phyloP scores from a whole-genome alignment of 2,888 invertebrate genomes.

The Nomada ferruginata region DNA sequence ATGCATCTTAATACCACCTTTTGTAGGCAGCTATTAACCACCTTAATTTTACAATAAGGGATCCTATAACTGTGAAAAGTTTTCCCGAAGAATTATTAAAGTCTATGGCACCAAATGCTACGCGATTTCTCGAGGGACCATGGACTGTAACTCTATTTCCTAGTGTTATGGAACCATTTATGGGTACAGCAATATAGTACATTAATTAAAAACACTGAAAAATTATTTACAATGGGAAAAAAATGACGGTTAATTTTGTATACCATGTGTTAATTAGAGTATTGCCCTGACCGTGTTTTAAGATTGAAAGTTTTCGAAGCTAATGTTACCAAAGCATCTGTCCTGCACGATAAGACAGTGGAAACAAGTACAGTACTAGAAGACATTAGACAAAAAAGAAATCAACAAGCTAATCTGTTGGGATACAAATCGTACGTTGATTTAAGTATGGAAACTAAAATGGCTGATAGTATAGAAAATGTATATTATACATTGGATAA shows the following conservation, averaged over 20 bases:
- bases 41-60: slow-evolving; percentile 87
- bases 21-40: slow-evolving; percentile 43
- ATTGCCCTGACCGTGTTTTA: slow-evolving; percentile 91
- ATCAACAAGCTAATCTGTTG: slow-evolving; percentile 90
- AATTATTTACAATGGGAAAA: not conserved
- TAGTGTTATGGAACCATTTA: slow-evolving; percentile 89
- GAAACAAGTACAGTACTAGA: slow-evolving; percentile 91
- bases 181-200: slow-evolving; percentile 83
- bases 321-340: slow-evolving; percentile 89
- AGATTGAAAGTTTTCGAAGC: slow-evolving; percentile 96
- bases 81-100: slow-evolving; percentile 90
- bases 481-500: slow-evolving; percentile 89
- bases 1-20: not conserved
- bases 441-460: slow-evolving; percentile 97
- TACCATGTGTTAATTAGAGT: slow-evolving; percentile 84
- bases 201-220: not conserved
- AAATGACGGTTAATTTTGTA: slow-evolving; percentile 6
- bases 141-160: slow-evolving; percentile 93
- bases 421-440: slow-evolving; percentile 93
- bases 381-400: slow-evolving; percentile 89
- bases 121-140: slow-evolving; percentile 89
- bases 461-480: slow-evolving; percentile 93
- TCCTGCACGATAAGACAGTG: slow-evolving; percentile 87
- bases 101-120: slow-evolving; percentile 87
- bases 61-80: slow-evolving; percentile 88